Evolutionary conservation across 2,113 vertebrate genomes (phyloP), one percentile per base, ranked within the genome.

Genomic region (Dipodomys spectabilis): DNA sequence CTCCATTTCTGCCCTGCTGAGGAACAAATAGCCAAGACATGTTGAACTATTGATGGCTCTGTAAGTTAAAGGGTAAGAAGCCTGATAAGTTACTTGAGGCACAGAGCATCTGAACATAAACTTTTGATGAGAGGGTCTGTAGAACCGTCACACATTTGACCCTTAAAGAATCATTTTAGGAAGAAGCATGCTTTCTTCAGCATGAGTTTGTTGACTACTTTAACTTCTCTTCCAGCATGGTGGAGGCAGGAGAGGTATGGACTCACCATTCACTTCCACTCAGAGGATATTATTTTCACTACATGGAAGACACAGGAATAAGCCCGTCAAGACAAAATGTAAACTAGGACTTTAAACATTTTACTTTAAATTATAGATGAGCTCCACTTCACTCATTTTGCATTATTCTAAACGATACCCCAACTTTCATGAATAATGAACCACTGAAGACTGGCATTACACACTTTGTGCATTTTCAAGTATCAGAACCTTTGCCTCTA

Each of bases 271-370:
- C 69, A 23, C 16, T 86, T 92, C 25, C 53, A 93, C 67, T 95
- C 86, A 88, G 12, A 72, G 57, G 75, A 82, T 72, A 86, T 80
- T 80, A 96, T 45, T 18, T 94, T 77, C 82, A 90, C 22, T 84
- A 87, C 93, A 71, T 96, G 86, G 60, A 69, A 91, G 75, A 88
- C 75, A 94, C 53, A 89, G 82, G 86, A 86, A 64, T 78, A 97
- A 86, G 91, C 23, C n/a, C 64, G 77, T 88, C 49, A 94, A 86
- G 69, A 90, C 32, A 32, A 80, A 92, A n/a, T 75, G 22, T 75
- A 53, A 18, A 65, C 73, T 49, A 69, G 39, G 22, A 69, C n/a
- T 71, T 7, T 44, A 83, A 78, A 64, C 71, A 85, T 97, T 86
- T 92, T 85, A 0, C 0, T 16, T 6, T 75, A 86, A 96, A 53